phyloP scores from a whole-genome alignment of 1,140 invertebrate species.

The Drosophila serrata region DNA sequence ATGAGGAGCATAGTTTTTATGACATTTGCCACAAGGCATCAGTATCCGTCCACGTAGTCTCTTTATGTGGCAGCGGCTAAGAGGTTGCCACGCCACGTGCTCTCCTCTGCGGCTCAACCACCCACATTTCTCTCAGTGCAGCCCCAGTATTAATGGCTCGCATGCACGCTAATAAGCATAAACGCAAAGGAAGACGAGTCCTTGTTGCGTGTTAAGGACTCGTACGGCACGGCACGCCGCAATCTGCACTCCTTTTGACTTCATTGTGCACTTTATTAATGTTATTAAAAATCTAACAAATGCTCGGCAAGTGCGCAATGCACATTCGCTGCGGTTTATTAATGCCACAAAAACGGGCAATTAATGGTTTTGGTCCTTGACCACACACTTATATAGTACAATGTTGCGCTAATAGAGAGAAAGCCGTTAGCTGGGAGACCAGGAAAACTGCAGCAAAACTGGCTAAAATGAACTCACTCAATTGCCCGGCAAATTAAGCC shows the following conservation, averaged over 20 bases:
- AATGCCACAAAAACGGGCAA: slow-evolving; percentile 53
- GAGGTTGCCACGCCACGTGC: slow-evolving; percentile 55
- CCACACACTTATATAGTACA: slow-evolving; percentile 16
- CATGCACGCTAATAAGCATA: slow-evolving; percentile 82
- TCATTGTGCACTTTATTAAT: slow-evolving; percentile 81
- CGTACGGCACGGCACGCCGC: slow-evolving; percentile 8
- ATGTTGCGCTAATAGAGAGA: slow-evolving; percentile 31
- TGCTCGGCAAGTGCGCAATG: slow-evolving; percentile 45
- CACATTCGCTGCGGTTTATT: slow-evolving; percentile 57
- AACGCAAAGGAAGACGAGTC: slow-evolving; percentile 57
- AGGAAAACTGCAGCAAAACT: not conserved
- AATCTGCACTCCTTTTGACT: slow-evolving; percentile 65
- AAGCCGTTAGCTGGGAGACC: not conserved
- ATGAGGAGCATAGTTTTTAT: slow-evolving; percentile 63
- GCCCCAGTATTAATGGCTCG: slow-evolving; percentile 72
- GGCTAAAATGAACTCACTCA: slow-evolving; percentile 23
- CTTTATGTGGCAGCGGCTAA: slow-evolving; percentile 72
- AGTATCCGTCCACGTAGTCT: slow-evolving; percentile 66
- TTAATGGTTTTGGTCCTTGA: slow-evolving; percentile 34
- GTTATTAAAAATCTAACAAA: slow-evolving; percentile 83
- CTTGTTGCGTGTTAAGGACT: slow-evolving; percentile 47
- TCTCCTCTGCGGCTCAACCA: not conserved
- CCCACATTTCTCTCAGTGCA: slow-evolving; percentile 33
- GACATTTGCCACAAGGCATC: slow-evolving; percentile 65
- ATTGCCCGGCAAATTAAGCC: slow-evolving; percentile 36